Percentiles rank a stretch among this genome's conserved stretches.
Evolutionary conservation across 2,113 vertebrate species (phyloP).

Genomic region (Zosterops hypoxanthus): DNA sequence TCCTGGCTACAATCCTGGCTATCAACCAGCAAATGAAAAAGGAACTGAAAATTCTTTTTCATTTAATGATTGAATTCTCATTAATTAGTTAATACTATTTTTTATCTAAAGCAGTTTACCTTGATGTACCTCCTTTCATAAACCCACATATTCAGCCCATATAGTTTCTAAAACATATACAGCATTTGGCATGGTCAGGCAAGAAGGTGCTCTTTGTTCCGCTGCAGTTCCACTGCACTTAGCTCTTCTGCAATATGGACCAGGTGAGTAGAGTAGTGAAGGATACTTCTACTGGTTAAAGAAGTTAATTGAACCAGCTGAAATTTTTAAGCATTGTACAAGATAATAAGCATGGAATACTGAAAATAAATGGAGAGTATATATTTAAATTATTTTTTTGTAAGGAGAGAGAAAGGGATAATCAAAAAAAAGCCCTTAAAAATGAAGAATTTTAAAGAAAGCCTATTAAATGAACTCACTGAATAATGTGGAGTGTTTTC

Average conservation of each 20-base stretch:
- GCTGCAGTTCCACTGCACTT: background rate
- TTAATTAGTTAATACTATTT: background rate
- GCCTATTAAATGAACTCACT: background rate
- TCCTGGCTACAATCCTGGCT: background rate
- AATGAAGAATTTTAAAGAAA: background rate
- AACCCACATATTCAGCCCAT: background rate
- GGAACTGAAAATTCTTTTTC: background rate
- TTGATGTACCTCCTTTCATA: background rate
- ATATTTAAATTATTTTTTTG: background rate
- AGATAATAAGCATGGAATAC: background rate
- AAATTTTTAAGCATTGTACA: background rate
- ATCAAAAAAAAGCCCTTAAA: background rate
- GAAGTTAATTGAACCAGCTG: background rate
- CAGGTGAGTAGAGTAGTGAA: background rate
- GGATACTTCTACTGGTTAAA: background rate
- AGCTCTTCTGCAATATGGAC: background rate
- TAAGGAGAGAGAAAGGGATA: fast-evolving
- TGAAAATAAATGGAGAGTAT: background rate
- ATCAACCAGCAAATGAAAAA: background rate
- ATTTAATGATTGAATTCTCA: background rate
- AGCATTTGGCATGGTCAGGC: background rate
- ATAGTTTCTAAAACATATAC: background rate
- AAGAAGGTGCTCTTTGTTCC: background rate
- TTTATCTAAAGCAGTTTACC: background rate
- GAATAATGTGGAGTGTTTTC: background rate